These are phyloP conservation scores for Enteromius argenteus DNA, from an alignment of 2,797 vertebrate species.

Conservation along the genomic window DNA sequence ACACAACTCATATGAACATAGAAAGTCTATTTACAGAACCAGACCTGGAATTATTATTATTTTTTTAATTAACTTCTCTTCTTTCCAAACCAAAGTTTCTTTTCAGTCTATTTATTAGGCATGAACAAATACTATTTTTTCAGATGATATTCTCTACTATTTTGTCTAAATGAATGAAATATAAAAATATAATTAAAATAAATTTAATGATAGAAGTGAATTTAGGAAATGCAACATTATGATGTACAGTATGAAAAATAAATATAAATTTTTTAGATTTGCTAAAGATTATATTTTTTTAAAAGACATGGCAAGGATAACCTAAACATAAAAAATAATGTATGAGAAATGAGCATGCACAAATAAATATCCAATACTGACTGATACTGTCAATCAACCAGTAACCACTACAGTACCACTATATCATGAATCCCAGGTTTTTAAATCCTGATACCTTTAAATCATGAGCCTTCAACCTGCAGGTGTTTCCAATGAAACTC, in stretches of 20 bases:
- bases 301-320: neutral
- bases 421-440: neutral
- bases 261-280: neutral
- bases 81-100: too few species aligned
- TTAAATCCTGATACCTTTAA: neutral
- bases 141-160: neutral
- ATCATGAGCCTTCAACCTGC: neutral
- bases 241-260: neutral
- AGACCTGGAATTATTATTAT: neutral
- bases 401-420: neutral
- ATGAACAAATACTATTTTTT: neutral
- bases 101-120: neutral
- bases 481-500: slow-evolving; percentile 11
- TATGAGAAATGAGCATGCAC: neutral
- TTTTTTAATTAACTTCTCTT: neutral
- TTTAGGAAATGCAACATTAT: neutral
- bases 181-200: neutral
- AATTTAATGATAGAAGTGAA: neutral
- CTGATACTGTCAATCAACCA: neutral
- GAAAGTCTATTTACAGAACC: neutral
- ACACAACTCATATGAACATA: neutral
- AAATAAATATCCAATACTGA: neutral
- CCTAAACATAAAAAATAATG: neutral
- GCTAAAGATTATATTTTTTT: neutral
- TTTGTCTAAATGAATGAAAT: neutral